Conservation (phyloP, 1,140 invertebrate genomes). For the Oncopodura yosiiana region DNA sequence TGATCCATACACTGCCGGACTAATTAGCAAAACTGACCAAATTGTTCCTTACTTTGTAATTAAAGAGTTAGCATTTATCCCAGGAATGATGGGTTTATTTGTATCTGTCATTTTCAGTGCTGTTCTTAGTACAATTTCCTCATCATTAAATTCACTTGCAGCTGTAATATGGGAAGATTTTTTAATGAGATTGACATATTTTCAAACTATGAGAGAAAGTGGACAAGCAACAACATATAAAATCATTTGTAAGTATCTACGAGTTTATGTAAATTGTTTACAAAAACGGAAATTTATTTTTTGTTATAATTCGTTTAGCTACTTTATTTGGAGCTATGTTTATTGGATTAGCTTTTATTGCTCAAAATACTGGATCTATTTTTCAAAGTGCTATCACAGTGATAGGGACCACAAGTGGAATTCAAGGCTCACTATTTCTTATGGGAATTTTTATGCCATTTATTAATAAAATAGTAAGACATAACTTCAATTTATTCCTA, state of each 20-base stretch:
- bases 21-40: slow-evolving; percentile 30
- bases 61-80: slow-evolving; percentile 23
- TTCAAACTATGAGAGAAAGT: neutral
- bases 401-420: slow-evolving; percentile 35
- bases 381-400: slow-evolving; percentile 40
- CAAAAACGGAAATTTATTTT: no score
- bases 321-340: slow-evolving; percentile 25
- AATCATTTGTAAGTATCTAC: neutral
- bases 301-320: no score
- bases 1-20: slow-evolving; percentile 37
- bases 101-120: slow-evolving; percentile 28
- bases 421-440: neutral
- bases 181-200: neutral
- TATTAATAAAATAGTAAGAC: neutral
- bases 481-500: neutral
- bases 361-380: slow-evolving; percentile 23
- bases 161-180: slow-evolving; percentile 22
- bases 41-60: slow-evolving; percentile 33
- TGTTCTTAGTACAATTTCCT: slow-evolving; percentile 18
- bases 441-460: neutral
- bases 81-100: slow-evolving; percentile 34
- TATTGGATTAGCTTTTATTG: slow-evolving; percentile 21
- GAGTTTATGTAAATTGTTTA: no score
- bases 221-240: neutral
- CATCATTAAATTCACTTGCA: slow-evolving; percentile 7